Percentiles rank a stretch among this genome's conserved stretches.
Evolutionary conservation across 2,113 vertebrate species (phyloP).

Genomic region (Daubentonia madagascariensis): DNA sequence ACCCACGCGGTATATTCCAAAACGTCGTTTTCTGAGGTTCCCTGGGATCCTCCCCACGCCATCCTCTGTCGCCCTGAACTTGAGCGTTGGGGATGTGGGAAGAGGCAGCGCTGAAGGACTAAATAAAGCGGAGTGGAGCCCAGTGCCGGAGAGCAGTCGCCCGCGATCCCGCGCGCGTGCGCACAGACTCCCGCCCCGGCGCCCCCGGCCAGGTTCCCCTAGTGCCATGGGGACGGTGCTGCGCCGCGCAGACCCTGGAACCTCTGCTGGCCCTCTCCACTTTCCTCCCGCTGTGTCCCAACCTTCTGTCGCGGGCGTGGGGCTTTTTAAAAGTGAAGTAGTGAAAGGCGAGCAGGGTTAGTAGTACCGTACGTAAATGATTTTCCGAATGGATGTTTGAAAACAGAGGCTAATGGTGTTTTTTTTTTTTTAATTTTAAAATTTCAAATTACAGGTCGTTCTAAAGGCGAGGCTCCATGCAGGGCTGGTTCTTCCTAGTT

Average conservation of each 20-base stretch:
- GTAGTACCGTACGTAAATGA: neutral
- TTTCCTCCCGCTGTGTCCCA: neutral
- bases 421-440: neutral
- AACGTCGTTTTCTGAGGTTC: neutral
- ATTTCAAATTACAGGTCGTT: neutral
- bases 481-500: neutral
- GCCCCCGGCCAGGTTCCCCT: rapidly evolving
- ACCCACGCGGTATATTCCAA: neutral
- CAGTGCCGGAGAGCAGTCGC: neutral
- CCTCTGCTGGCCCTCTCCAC: neutral
- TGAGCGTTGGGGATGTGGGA: neutral
- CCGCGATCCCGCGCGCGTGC: neutral
- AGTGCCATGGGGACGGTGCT: neutral
- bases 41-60: neutral
- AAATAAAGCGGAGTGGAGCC: neutral
- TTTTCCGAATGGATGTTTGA: neutral
- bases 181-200: neutral
- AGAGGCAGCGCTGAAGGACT: neutral
- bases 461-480: neutral
- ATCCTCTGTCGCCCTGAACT: neutral
- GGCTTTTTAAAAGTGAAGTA: neutral
- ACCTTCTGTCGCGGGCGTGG: neutral
- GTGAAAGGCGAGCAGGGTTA: neutral
- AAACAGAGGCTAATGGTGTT: neutral
- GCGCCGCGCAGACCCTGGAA: rapidly evolving